Evolutionary conservation across 2,888 invertebrate genomes (phyloP), one percentile per base, ranked within the genome.

Genomic region (Leptopilina myrica): DNA sequence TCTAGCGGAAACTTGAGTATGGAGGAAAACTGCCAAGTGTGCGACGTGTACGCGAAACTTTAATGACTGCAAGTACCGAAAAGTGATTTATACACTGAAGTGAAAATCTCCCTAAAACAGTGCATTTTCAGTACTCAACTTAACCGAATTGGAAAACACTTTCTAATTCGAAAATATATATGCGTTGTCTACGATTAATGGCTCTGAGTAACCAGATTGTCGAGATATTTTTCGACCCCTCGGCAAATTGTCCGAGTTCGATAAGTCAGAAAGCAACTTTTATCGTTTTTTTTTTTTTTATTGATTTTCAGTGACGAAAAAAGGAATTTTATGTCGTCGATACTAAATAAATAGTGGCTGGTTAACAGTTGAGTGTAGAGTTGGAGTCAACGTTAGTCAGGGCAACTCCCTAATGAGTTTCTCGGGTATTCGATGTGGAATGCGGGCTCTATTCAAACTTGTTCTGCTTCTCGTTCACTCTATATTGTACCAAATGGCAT

Each of bases 391-490:
- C 84, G 78, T 80, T 82, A 73, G 81, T 80, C 82, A 80, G 76
- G 82, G 83, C 86, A 88, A 89, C 88, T 89, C 89, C 84, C 87
- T 89, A 89, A 89, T 89, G 90, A 90, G 89, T 89, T 90, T 90
- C 89, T 85, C 87, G 86, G 85, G 85, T 87, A 88, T 87, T 87
- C 87, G 87, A 89, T 87, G 88, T 84, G 87, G 88, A 88, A 89
- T 90, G 89, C 87, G 89, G 87, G 87, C 83, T 87, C 88, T 87
- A 87, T 89, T 88, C 87, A 87, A 89, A 89, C 87, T 88, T 86
- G 81, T 84, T 82, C 82, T 76, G 80, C 81, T 83, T 79, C 82
- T 83, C 80, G 79, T 80, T 77, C 78, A 77, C 79, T 80, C 82
- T 80, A 79, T 77, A 81, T 83, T 79, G 81, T 79, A 73, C 79